Evolutionary conservation across 2,888 invertebrate species (phyloP).

Genomic region (Boloria euphrosyne): DNA sequence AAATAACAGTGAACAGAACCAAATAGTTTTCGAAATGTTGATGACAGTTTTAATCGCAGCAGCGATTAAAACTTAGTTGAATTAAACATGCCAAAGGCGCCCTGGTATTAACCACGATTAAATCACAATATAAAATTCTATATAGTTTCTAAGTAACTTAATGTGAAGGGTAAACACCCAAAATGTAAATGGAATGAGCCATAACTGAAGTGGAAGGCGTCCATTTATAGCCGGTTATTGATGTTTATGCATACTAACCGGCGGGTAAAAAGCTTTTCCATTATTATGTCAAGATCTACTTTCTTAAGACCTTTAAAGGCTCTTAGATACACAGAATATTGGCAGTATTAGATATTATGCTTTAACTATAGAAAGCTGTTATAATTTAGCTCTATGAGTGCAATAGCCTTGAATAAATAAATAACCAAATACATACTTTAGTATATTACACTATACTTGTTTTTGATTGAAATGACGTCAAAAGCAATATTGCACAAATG

Average conservation of each 20-base stretch:
- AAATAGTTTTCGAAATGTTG: too few species aligned
- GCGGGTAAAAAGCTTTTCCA: conserved; percentile 45
- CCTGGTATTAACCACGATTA: conserved; percentile 18
- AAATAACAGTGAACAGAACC: too few species aligned
- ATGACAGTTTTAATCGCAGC: too few species aligned
- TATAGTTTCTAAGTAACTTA: conserved; percentile 17
- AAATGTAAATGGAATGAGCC: conserved; percentile 40
- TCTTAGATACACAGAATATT: conserved; percentile 22
- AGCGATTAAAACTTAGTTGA: not conserved
- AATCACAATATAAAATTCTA: conserved; percentile 6
- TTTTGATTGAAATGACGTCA: too few species aligned
- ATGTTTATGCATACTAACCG: conserved; percentile 44
- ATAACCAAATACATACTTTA: too few species aligned
- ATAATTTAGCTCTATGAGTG: not conserved
- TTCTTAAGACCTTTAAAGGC: conserved; percentile 35
- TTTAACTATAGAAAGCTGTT: not conserved
- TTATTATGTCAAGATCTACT: conserved; percentile 40
- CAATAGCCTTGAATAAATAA: not conserved
- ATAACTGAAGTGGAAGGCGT: conserved; percentile 36
- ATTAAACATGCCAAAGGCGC: not conserved
- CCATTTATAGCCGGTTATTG: conserved; percentile 40
- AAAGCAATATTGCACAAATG: too few species aligned
- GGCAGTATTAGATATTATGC: conserved; percentile 12
- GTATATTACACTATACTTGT: too few species aligned
- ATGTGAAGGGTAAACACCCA: conserved; percentile 32